Evolutionary conservation across 92 coral and sea anemone species (phyloP).

Genomic region (Micromussa lordhowensis): DNA sequence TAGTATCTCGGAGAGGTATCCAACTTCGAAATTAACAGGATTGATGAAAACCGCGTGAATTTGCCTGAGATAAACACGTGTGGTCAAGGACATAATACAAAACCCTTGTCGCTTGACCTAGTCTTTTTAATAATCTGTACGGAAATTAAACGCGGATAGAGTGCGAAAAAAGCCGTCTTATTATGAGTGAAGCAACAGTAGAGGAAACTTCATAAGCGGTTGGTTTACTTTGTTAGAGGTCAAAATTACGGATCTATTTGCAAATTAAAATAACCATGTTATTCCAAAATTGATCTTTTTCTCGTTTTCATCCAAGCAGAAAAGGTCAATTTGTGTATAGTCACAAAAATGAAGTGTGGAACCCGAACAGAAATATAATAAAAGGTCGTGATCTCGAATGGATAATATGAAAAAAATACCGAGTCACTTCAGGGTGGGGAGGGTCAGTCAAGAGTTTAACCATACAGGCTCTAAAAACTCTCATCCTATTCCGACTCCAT

Average conservation of each 20-base stretch:
- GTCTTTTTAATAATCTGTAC: slow-evolving; percentile 25
- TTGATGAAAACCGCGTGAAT: slow-evolving; percentile 15
- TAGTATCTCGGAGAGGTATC: not conserved
- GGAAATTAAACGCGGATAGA: slow-evolving; percentile 43
- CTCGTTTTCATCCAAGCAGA: not conserved
- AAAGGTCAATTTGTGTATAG: not conserved
- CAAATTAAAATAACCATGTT: not conserved
- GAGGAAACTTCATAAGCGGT: not conserved
- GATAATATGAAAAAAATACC: not conserved
- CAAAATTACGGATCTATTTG: not conserved
- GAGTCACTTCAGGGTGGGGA: not conserved
- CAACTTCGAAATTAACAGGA: not conserved
- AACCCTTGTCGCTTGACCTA: slow-evolving; percentile 18
- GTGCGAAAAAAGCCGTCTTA: slow-evolving; percentile 9
- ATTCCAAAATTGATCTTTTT: not conserved
- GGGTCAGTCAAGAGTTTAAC: not conserved
- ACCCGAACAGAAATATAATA: not conserved
- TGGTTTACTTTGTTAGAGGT: slow-evolving; percentile 10
- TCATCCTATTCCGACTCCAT: not conserved
- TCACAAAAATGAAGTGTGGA: not conserved
- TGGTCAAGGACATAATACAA: not conserved
- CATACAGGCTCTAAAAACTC: no score
- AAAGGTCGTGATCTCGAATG: not conserved
- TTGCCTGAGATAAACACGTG: slow-evolving; percentile 2
- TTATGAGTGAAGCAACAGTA: slow-evolving; percentile 1